phyloP scores from a whole-genome alignment of 2,888 invertebrate genomes.

The Minunthozetes semirufus region DNA sequence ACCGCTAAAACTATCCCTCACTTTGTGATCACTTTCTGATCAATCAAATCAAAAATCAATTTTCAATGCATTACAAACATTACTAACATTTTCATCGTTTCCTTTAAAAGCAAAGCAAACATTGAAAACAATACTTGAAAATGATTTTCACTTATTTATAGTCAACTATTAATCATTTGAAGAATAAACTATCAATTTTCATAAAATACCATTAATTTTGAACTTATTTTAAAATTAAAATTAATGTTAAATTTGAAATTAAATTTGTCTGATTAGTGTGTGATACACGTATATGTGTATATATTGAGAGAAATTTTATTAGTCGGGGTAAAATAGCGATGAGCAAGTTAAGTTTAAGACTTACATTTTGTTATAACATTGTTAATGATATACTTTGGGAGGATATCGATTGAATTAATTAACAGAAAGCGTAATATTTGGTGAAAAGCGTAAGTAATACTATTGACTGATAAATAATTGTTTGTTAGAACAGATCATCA shows the following conservation, averaged over 20 bases:
- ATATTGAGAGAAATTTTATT: too few relatives aligned
- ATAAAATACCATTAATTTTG: too few relatives aligned
- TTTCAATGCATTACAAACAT: slow-evolving; percentile 6
- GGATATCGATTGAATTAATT: not conserved
- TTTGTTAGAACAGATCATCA: not conserved
- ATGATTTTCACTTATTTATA: too few relatives aligned
- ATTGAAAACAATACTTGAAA: not conserved
- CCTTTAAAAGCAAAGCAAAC: not conserved
- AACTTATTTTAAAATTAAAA: too few relatives aligned
- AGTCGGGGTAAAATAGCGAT: too few relatives aligned
- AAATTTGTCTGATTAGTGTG: too few relatives aligned
- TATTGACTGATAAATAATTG: slow-evolving; percentile 8
- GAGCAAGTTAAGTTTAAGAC: too few relatives aligned
- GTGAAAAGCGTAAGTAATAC: not conserved
- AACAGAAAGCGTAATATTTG: not conserved
- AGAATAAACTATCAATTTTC: too few relatives aligned
- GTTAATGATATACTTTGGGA: not conserved
- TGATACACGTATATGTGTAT: too few relatives aligned
- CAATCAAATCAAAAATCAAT: slow-evolving; percentile 6
- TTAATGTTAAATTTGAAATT: too few relatives aligned
- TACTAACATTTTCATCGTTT: not conserved
- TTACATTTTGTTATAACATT: not conserved
- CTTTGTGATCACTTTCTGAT: not conserved
- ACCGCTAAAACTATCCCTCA: not conserved
- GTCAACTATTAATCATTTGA: too few relatives aligned